Conservation (phyloP, 2,113 vertebrate species). For the Corythoichthys haematopterus region DNA sequence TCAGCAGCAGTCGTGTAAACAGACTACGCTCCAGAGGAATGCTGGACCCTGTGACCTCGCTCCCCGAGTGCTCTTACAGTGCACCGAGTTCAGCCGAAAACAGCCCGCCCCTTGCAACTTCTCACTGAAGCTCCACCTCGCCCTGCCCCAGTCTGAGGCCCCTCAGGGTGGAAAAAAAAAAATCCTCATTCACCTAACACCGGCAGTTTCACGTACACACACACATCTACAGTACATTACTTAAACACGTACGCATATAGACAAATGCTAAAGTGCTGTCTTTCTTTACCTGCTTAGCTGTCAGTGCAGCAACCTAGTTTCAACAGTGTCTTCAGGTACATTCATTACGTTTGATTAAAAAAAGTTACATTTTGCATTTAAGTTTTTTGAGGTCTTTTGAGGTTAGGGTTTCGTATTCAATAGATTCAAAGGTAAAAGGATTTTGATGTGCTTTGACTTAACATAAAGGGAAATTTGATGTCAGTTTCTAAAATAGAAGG, state of each 20-base stretch:
- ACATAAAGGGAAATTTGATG: background rate
- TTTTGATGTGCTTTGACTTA: background rate
- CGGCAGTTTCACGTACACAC: constrained; percentile 31
- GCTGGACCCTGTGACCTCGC: constrained; percentile 71
- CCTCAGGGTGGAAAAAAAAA: constrained; percentile 65
- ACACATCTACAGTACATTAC: constrained; percentile 10
- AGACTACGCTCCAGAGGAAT: constrained; percentile 68
- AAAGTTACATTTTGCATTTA: background rate
- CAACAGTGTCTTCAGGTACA: constrained; percentile 13
- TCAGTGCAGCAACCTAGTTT: constrained; percentile 37
- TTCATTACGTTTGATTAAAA: constrained; percentile 9
- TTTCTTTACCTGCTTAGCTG: constrained; percentile 45
- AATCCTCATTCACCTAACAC: constrained; percentile 60
- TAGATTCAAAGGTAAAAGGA: background rate
- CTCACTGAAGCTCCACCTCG: constrained; percentile 56
- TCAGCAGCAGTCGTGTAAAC: constrained; percentile 66
- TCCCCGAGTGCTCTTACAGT: constrained; percentile 65
- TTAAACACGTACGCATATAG: constrained; percentile 6
- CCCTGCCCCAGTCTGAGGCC: constrained; percentile 59
- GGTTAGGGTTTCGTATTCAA: background rate
- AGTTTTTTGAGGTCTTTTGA: too few relatives aligned
- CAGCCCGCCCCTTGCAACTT: constrained; percentile 59
- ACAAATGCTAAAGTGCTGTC: constrained; percentile 29
- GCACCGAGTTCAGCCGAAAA: constrained; percentile 65
- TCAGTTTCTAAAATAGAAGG: background rate